Evolutionary conservation across 2,113 vertebrate species (phyloP).

Genomic region (Oreochromis niloticus): DNA sequence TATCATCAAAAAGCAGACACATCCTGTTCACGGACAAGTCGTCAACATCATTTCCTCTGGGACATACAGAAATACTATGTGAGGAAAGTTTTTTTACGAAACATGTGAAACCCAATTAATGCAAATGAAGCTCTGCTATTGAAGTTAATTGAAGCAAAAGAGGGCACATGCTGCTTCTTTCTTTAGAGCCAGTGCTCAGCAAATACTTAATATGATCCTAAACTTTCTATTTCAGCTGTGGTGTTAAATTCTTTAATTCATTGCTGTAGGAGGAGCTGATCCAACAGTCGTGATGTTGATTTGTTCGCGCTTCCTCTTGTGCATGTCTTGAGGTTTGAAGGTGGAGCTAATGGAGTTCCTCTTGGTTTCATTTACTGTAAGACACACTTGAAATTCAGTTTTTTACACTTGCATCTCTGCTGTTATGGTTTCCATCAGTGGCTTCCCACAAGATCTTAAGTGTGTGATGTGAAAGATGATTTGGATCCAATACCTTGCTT

Average conservation of each 20-base stretch:
- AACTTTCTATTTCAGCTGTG: neutral
- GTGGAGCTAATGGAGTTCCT: slow-evolving; percentile 56
- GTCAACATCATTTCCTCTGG: neutral
- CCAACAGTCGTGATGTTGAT: neutral
- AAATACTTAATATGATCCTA: neutral
- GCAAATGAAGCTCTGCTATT: neutral
- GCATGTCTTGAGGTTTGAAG: slow-evolving; percentile 24
- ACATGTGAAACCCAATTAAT: neutral
- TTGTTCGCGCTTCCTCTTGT: slow-evolving; percentile 16
- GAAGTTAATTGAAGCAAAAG: neutral
- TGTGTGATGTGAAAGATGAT: neutral
- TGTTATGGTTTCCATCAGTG: slow-evolving; percentile 1
- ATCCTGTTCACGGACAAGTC: neutral
- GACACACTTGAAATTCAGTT: neutral
- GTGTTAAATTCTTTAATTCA: neutral
- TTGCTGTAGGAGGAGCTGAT: neutral
- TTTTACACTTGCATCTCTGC: neutral
- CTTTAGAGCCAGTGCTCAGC: neutral
- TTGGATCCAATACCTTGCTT: neutral
- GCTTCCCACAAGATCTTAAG: neutral
- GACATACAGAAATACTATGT: neutral
- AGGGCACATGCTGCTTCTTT: neutral
- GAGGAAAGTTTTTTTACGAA: neutral
- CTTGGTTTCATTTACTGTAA: slow-evolving; percentile 33
- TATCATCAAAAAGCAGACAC: neutral